These are phyloP conservation scores for Apolygus lucorum DNA, from an alignment of 1,140 invertebrate genomes.

Conservation along the genomic window DNA sequence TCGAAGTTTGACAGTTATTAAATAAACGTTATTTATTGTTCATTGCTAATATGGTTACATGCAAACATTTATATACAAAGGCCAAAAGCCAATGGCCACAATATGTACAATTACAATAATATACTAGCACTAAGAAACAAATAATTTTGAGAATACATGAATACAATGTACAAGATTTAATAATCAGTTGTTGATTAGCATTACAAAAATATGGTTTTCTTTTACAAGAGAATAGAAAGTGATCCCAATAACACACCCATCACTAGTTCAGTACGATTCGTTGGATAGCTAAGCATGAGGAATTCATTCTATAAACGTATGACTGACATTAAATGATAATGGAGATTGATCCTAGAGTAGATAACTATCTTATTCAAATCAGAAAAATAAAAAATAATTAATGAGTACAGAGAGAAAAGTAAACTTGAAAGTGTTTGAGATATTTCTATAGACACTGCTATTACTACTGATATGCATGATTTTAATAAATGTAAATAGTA, in stretches of 20 bases:
- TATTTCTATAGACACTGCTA: background rate
- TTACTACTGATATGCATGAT: constrained; percentile 15
- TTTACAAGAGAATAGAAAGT: constrained; percentile 10
- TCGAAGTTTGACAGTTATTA: too few relatives aligned
- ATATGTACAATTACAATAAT: background rate
- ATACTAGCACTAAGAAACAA: background rate
- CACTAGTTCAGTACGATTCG: constrained; percentile 8
- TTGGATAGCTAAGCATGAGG: constrained; percentile 4
- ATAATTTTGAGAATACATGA: background rate
- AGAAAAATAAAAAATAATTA: background rate
- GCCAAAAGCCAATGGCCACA: background rate
- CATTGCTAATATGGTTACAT: too few relatives aligned
- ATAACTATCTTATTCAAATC: background rate
- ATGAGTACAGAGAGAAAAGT: background rate
- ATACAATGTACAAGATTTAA: background rate
- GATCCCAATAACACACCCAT: constrained; percentile 10
- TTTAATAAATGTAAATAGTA: background rate
- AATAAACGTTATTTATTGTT: too few relatives aligned
- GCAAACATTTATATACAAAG: background rate
- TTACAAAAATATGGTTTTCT: constrained; percentile 11
- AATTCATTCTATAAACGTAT: background rate
- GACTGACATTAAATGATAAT: background rate
- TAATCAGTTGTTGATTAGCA: background rate
- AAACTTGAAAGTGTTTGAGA: background rate
- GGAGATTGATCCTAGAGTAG: background rate